Base-by-base conservation (phyloP, 2,113 vertebrate species). In the Scophthalmus maximus region DNA sequence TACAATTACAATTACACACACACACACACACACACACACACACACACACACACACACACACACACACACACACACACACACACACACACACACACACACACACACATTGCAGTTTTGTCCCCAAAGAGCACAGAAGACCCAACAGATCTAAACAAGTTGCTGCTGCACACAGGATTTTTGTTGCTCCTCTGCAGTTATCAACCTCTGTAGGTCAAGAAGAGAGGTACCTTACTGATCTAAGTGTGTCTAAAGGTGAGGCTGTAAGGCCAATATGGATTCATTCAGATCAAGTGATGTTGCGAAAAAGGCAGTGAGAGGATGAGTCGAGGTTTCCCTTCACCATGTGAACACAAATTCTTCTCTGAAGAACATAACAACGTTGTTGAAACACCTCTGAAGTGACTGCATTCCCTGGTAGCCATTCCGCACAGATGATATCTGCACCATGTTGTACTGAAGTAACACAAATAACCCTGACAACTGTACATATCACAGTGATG, bases 81-180 rank as follows among this genome's bases (percentile, higher is more conserved):
- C 25, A 67, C 57, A 46, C 47, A 67, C 55, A 68, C 52, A 72
- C 15, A 42, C 32, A 30, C 60, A 79, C 36, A 63, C 23, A 65
- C 26, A 71, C 57, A 55, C 42, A 23, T 18, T 64, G 51, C 53
- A 67, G 63, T 78, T 72, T 71, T 78, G 78, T 77, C 70, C 83
- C 77, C 78, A 73, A 86, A 76, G 76, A 50, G 58, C 70, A 60
- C 64, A 4, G 53, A 82, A 38, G 79, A 68, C 42, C 64, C 30
- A 51, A 60, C 63, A 76, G 74, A 84, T 69, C 75, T 49, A 85
- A 81, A 81, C 67, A 74, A 78, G 74, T 88, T 81, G 75, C 51
- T 52, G 34, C 57, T 64, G 18, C 68, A 79, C 68, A 66, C 23
- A 6, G 67, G n/a, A n/a, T 12, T 46, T 8, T n/a, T 46, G 3